phyloP scores from a whole-genome alignment of 2,888 invertebrate genomes.

The Pocota personata region DNA sequence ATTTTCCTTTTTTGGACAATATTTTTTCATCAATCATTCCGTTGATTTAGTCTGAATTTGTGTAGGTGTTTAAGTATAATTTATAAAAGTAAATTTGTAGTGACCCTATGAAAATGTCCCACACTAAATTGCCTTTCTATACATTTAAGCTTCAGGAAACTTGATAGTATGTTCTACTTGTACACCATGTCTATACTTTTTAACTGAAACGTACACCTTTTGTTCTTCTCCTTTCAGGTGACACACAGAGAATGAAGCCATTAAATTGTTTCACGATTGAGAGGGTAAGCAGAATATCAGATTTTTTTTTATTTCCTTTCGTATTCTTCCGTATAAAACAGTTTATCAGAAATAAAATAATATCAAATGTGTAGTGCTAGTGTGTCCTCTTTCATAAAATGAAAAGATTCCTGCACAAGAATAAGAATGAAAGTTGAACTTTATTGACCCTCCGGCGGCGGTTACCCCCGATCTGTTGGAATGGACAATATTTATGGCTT shows the following conservation, averaged over 20 bases:
- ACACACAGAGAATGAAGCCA: conserved; percentile 54
- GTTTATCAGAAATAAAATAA: conserved; percentile 20
- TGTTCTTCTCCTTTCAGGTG: conserved; percentile 51
- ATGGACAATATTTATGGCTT: conserved; percentile 38
- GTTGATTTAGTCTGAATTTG: no score
- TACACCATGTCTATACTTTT: not conserved
- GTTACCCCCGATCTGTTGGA: not conserved
- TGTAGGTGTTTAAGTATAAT: no score
- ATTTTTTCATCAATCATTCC: no score
- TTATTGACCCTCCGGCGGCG: conserved; percentile 3
- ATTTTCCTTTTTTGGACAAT: no score
- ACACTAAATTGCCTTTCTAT: not conserved
- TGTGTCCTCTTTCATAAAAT: not conserved
- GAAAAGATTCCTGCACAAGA: not conserved
- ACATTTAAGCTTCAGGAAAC: not conserved
- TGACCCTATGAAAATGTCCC: not conserved
- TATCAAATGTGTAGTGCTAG: not conserved
- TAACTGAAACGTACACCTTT: conserved; percentile 37
- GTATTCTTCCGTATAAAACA: not conserved
- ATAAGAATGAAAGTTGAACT: conserved; percentile 17
- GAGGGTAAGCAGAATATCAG: conserved; percentile 46
- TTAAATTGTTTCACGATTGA: conserved; percentile 62
- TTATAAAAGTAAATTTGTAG: not conserved
- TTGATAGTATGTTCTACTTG: not conserved
- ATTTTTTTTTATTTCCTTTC: conserved; percentile 5